Percentiles rank a stretch among this genome's conserved stretches.
phyloP scores from a whole-genome alignment of 1,140 invertebrate species.

The Laodelphax striatellus region DNA sequence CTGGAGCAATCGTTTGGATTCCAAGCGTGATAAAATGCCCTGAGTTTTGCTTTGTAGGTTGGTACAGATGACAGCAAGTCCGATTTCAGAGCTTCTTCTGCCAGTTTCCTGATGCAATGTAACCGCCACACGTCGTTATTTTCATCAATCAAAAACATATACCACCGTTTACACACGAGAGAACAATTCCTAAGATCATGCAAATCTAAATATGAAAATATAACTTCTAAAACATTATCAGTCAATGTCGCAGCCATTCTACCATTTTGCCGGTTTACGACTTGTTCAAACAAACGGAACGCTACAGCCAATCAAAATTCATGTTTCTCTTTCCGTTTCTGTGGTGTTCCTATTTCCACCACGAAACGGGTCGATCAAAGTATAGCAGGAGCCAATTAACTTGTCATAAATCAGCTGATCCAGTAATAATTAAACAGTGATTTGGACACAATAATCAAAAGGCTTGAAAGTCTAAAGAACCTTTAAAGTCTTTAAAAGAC shows the following conservation, averaged over 20 bases:
- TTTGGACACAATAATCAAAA: too few species aligned
- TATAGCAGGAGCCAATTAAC: too few species aligned
- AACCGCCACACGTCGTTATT: constrained; percentile 92
- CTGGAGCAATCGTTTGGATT: constrained; percentile 93
- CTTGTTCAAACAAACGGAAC: constrained; percentile 7
- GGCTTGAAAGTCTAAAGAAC: too few species aligned
- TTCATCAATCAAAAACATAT: constrained; percentile 80
- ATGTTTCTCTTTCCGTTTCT: constrained; percentile 2
- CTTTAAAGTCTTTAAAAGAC: too few species aligned
- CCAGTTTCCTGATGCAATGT: constrained; percentile 76
- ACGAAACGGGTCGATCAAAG: constrained; percentile 15
- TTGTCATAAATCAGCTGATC: too few species aligned
- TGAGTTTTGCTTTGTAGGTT: constrained; percentile 87
- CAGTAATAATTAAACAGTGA: too few species aligned
- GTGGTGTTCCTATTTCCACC: constrained; percentile 10
- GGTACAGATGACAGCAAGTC: constrained; percentile 80
- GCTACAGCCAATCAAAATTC: constrained; percentile 5
- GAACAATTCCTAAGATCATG: constrained; percentile 79
- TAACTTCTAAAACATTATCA: constrained; percentile 77
- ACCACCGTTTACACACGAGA: constrained; percentile 90
- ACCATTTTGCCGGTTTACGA: constrained; percentile 27
- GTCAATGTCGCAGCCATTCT: constrained; percentile 36
- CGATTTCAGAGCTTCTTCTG: constrained; percentile 84
- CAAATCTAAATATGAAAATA: constrained; percentile 87
- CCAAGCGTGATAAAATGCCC: constrained; percentile 93